phyloP scores from a whole-genome alignment of 92 coral and sea anemone genomes.

The Parazoanthus darwini region DNA sequence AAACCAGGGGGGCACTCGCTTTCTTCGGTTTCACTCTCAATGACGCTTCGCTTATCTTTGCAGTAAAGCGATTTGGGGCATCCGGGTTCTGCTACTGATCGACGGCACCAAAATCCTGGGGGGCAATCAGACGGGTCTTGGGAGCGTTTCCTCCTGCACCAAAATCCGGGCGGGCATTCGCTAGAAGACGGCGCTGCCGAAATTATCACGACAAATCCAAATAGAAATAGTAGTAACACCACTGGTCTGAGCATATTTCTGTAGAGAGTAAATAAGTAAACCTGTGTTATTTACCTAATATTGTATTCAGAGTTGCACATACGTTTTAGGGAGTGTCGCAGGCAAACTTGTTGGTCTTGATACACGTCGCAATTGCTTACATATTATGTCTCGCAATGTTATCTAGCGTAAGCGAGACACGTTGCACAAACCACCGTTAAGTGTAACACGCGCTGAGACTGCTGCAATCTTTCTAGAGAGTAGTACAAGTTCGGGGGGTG shows the following conservation, averaged over 20 bases:
- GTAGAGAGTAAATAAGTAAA: background rate
- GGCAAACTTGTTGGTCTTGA: background rate
- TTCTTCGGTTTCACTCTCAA: slow-evolving; percentile 59
- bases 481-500: no score
- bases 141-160: slow-evolving; percentile 65
- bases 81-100: slow-evolving; percentile 20
- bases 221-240: slow-evolving; percentile 43
- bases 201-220: slow-evolving; percentile 52
- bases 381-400: no score
- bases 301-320: background rate
- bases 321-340: background rate
- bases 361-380: background rate
- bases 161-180: slow-evolving; percentile 60
- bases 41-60: slow-evolving; percentile 59
- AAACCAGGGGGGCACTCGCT: slow-evolving; percentile 77
- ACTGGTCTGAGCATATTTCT: slow-evolving; percentile 52
- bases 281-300: background rate
- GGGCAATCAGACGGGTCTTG: slow-evolving; percentile 59
- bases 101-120: slow-evolving; percentile 56
- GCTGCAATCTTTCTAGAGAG: background rate
- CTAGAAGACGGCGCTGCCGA: slow-evolving; percentile 29
- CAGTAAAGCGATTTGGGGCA: slow-evolving; percentile 86
- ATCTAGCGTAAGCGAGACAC: no score
- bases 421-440: background rate
- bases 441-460: background rate